phyloP scores from a whole-genome alignment of 2,888 invertebrate species.

The Embidobia sp. region DNA sequence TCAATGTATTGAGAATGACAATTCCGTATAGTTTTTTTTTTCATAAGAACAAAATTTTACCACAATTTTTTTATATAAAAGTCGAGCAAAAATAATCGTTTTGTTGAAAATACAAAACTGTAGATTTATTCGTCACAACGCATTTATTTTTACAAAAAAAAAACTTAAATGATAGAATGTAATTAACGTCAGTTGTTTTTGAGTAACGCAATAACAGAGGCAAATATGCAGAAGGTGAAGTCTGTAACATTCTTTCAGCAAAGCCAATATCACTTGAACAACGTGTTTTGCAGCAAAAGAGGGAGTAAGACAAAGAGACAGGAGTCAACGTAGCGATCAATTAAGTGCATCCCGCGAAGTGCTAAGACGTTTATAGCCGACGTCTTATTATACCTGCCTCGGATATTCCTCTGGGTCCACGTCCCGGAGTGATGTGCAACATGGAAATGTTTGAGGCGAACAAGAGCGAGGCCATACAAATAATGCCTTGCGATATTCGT shows the following conservation, averaged over 20 bases:
- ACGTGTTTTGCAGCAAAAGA: slow-evolving; percentile 37
- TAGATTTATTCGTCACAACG: too few relatives aligned
- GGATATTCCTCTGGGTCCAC: slow-evolving; percentile 62
- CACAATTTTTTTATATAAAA: too few relatives aligned
- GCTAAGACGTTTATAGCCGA: slow-evolving; percentile 80
- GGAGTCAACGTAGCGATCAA: slow-evolving; percentile 72
- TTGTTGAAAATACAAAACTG: too few relatives aligned
- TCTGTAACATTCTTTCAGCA: slow-evolving; percentile 47
- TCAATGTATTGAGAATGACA: too few relatives aligned
- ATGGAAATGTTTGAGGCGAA: slow-evolving; percentile 40
- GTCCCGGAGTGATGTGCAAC: slow-evolving; percentile 46
- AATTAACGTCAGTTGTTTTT: slow-evolving; percentile 18
- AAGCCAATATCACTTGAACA: slow-evolving; percentile 52
- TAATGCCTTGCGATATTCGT: slow-evolving; percentile 50
- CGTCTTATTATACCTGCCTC: slow-evolving; percentile 75
- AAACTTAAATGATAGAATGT: too few relatives aligned
- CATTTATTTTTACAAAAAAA: too few relatives aligned
- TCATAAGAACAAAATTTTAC: too few relatives aligned
- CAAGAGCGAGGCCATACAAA: slow-evolving; percentile 62
- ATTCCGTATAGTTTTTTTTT: too few relatives aligned
- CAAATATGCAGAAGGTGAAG: slow-evolving; percentile 11
- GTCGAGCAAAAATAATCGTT: too few relatives aligned
- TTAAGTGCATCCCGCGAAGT: slow-evolving; percentile 79
- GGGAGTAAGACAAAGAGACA: slow-evolving; percentile 61
- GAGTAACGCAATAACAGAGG: slow-evolving; percentile 39